These are phyloP conservation scores for Gisinianus flammeolus DNA, from an alignment of 2,888 invertebrate species.

Conservation along the genomic window DNA sequence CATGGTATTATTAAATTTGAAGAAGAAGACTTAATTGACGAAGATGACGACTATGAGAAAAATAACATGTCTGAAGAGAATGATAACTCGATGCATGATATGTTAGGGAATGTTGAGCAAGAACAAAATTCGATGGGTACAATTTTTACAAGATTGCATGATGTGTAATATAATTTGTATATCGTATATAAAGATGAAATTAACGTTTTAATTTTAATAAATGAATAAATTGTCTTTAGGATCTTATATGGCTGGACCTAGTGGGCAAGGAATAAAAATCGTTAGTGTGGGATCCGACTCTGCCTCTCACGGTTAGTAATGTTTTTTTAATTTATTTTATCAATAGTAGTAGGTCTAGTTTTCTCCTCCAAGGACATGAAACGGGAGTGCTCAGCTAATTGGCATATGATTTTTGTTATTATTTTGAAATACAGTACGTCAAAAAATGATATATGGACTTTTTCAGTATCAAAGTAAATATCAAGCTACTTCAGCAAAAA, in stretches of 20 bases:
- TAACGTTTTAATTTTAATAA: background rate
- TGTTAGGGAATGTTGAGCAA: conserved; percentile 34
- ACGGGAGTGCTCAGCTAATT: conserved; percentile 10
- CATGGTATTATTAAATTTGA: conserved; percentile 52
- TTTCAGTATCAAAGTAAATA: no score
- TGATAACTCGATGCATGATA: conserved; percentile 53
- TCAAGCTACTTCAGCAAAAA: no score
- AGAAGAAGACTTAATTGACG: conserved; percentile 43
- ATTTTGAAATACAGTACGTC: background rate
- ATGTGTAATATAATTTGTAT: no score
- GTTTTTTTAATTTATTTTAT: background rate
- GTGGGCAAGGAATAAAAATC: conserved; percentile 26
- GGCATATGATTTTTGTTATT: background rate
- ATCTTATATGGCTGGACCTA: conserved; percentile 24
- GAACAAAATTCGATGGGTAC: conserved; percentile 22
- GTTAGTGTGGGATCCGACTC: conserved; percentile 23
- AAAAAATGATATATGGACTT: background rate
- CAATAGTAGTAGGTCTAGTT: conserved; percentile 1
- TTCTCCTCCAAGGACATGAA: conserved; percentile 14
- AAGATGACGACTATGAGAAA: conserved; percentile 50
- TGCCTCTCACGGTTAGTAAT: conserved; percentile 29
- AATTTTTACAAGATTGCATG: background rate
- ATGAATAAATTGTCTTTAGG: background rate
- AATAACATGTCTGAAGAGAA: conserved; percentile 52
- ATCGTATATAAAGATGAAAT: no score